Percentiles rank a stretch among this genome's conserved stretches.
Evolutionary conservation across 2,797 vertebrate genomes (phyloP).

Genomic region (Mastacembelus armatus): DNA sequence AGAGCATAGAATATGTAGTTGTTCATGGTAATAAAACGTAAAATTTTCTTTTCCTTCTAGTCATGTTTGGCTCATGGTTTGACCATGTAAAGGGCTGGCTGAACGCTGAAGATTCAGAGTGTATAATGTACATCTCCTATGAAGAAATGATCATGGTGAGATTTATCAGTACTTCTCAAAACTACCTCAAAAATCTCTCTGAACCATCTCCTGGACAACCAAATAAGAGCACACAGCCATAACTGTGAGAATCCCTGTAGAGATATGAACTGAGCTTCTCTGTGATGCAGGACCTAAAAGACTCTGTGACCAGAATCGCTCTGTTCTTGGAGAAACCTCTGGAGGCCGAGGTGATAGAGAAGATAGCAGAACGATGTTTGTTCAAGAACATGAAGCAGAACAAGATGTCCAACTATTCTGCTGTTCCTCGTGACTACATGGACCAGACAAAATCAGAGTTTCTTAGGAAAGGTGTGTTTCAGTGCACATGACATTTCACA

Average conservation of each 20-base stretch:
- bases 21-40: too few relatives aligned
- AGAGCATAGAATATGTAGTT: too few relatives aligned
- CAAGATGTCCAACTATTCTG: slow-evolving; percentile 84
- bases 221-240: too few relatives aligned
- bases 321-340: slow-evolving; percentile 76
- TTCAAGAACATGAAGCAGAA: slow-evolving; percentile 86
- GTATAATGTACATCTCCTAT: slow-evolving; percentile 77
- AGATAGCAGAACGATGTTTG: slow-evolving; percentile 75
- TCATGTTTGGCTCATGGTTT: slow-evolving; percentile 84
- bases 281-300: slow-evolving; percentile 74
- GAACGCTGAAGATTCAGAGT: slow-evolving; percentile 58
- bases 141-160: slow-evolving; percentile 82
- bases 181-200: too few relatives aligned
- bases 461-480: slow-evolving; percentile 79
- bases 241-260: not conserved
- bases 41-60: slow-evolving; percentile 60
- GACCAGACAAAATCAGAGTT: slow-evolving; percentile 79
- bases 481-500: not conserved
- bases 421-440: slow-evolving; percentile 68
- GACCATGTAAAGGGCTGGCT: slow-evolving; percentile 85
- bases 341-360: slow-evolving; percentile 59
- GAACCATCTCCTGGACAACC: too few relatives aligned
- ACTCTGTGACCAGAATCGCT: slow-evolving; percentile 67
- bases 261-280: not conserved
- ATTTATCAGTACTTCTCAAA: not conserved